Conservation (phyloP, 1,140 invertebrate genomes). For the Eupeodes corollae region DNA sequence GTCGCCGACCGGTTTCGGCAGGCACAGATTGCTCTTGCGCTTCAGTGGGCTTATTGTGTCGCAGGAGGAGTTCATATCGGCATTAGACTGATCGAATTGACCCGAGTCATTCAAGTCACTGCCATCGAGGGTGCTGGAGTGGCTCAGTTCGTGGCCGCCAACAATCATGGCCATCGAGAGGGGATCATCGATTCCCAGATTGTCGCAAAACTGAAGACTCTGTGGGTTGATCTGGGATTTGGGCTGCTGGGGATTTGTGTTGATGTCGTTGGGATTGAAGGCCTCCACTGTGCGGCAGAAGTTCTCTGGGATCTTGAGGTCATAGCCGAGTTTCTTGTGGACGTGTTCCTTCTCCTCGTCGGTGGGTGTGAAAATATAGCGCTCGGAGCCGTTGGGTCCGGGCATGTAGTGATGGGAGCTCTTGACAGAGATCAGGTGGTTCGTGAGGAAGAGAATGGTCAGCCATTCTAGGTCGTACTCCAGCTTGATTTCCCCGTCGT, state of each 20-base stretch:
- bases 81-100: constrained; percentile 1
- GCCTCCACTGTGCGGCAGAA: constrained; percentile 62
- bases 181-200: constrained; percentile 68
- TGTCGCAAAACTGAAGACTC: constrained; percentile 69
- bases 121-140: constrained; percentile 6
- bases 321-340: constrained; percentile 49
- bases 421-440: constrained; percentile 74
- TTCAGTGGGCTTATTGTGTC: constrained; percentile 6
- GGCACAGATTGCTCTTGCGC: constrained; percentile 4
- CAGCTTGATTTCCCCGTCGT: constrained; percentile 50
- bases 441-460: constrained; percentile 71
- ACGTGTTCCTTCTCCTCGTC: constrained; percentile 60
- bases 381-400: constrained; percentile 51
- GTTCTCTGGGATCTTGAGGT: constrained; percentile 57
- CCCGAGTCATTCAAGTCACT: constrained; percentile 9
- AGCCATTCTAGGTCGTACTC: constrained; percentile 92
- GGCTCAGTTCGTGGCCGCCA: constrained; percentile 22
- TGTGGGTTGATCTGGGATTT: constrained; percentile 63
- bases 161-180: constrained; percentile 40
- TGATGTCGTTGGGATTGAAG: constrained; percentile 41
- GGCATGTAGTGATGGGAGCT: constrained; percentile 64
- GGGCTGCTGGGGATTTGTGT: constrained; percentile 27
- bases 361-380: constrained; percentile 66
- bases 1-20: constrained; percentile 5
- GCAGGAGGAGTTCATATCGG: not conserved